These are phyloP conservation scores for Anas bahamensis DNA, from an alignment of 2,797 vertebrate species.

Conservation along the genomic window DNA sequence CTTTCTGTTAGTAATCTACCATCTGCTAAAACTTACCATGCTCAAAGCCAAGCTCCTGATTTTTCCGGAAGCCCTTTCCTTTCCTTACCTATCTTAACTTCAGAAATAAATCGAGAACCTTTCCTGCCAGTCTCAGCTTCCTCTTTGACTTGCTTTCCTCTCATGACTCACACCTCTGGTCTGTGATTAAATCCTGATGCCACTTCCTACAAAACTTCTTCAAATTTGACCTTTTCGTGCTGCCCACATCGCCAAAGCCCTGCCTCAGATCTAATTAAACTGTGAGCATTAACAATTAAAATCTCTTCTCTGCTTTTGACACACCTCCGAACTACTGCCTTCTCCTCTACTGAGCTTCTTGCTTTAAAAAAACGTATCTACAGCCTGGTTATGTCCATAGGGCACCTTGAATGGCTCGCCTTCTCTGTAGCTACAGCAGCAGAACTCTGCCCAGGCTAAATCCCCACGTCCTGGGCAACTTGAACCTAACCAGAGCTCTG, in stretches of 20 bases:
- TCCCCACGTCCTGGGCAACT: not conserved
- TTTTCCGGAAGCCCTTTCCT: slow-evolving; percentile 3
- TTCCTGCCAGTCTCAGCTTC: slow-evolving; percentile 18
- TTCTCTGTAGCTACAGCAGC: not conserved
- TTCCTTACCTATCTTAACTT: slow-evolving; percentile 23
- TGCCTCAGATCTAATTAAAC: not conserved
- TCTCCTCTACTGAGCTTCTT: not conserved
- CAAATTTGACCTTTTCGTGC: slow-evolving; percentile 38
- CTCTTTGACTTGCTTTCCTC: slow-evolving; percentile 6
- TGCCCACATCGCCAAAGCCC: not conserved
- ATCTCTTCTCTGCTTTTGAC: not conserved
- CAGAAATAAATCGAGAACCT: slow-evolving; percentile 10
- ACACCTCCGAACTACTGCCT: not conserved
- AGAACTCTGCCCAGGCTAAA: not conserved
- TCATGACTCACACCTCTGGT: slow-evolving; percentile 33
- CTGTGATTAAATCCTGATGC: slow-evolving; percentile 31
- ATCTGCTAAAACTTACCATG: not conserved
- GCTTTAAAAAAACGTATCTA: not conserved
- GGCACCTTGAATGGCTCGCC: not conserved
- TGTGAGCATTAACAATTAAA: not conserved
- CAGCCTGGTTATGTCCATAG: not conserved
- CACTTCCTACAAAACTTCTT: not conserved
- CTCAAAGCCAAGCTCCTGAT: not conserved
- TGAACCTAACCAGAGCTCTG: not conserved
- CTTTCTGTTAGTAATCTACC: slow-evolving; percentile 28